Conservation (phyloP, 1,140 invertebrate genomes). For the Apis laboriosa region DNA sequence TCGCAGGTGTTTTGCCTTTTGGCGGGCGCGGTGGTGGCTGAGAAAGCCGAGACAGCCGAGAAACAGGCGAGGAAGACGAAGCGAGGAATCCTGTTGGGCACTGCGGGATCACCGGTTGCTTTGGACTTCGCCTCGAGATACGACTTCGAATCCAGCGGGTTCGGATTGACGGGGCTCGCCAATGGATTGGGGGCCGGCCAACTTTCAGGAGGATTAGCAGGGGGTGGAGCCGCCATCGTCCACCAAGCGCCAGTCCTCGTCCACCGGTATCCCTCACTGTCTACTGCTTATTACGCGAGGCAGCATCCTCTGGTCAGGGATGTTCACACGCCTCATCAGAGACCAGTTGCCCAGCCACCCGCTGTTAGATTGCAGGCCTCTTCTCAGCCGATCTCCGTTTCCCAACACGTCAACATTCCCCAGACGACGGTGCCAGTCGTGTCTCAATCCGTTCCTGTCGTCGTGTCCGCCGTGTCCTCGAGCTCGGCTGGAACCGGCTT, state of each 20-base stretch:
- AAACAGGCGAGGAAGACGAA: background rate
- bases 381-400: conserved; percentile 54
- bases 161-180: background rate
- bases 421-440: background rate
- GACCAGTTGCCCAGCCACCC: no score
- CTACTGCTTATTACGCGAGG: background rate
- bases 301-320: conserved; percentile 59
- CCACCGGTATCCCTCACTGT: conserved; percentile 21
- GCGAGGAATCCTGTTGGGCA: conserved; percentile 36
- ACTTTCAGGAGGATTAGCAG: background rate
- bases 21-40: conserved; percentile 3
- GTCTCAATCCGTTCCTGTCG: conserved; percentile 5
- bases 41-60: background rate
- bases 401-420: conserved; percentile 59
- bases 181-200: background rate
- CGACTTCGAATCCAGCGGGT: conserved; percentile 32
- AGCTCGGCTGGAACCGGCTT: background rate
- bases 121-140: conserved; percentile 29
- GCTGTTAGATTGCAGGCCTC: conserved; percentile 39
- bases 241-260: conserved; percentile 22
- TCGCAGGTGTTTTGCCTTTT: conserved; percentile 48
- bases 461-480: background rate
- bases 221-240: conserved; percentile 6
- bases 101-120: conserved; percentile 16
- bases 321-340: conserved; percentile 59